These are phyloP conservation scores for Paraplagusia blochii DNA, from an alignment of 2,113 vertebrate genomes.

Conservation along the genomic window DNA sequence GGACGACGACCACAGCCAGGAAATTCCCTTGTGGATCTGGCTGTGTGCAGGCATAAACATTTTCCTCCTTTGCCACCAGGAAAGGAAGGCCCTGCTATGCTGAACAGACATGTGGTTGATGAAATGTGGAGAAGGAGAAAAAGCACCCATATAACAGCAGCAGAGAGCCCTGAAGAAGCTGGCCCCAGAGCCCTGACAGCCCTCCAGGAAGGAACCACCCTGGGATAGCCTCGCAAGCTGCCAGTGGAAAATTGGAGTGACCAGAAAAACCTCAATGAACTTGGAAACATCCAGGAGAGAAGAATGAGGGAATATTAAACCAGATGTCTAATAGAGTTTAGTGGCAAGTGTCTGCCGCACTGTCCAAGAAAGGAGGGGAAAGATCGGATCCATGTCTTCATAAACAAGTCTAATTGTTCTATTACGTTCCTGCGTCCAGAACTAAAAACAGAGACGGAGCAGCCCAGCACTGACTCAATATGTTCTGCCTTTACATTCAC, in stretches of 20 bases:
- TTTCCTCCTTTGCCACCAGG: conserved; percentile 9
- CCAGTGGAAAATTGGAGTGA: conserved; percentile 83
- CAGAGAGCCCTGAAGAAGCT: conserved; percentile 61
- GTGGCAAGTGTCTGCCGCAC: conserved; percentile 79
- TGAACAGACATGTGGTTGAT: conserved; percentile 50
- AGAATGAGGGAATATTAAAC: conserved; percentile 79
- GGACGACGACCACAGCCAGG: conserved; percentile 10
- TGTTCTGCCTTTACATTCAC: conserved; percentile 48
- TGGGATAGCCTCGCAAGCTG: conserved; percentile 79
- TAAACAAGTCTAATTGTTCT: conserved; percentile 18
- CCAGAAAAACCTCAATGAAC: conserved; percentile 81
- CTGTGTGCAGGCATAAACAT: conserved; percentile 12
- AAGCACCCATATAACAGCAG: conserved; percentile 64
- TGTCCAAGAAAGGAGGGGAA: conserved; percentile 57
- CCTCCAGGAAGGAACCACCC: conserved; percentile 78
- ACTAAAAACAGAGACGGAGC: conserved; percentile 34
- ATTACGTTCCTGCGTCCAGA: conserved; percentile 1
- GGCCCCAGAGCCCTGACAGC: conserved; percentile 71
- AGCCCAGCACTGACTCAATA: conserved; percentile 24
- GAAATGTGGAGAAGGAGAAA: conserved; percentile 53
- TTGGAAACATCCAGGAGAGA: conserved; percentile 76
- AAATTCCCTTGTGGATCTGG: conserved; percentile 14
- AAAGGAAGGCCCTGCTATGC: conserved; percentile 36
- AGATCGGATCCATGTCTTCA: conserved; percentile 45
- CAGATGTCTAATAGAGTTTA: conserved; percentile 81